Evolutionary conservation across 2,113 vertebrate genomes (phyloP).

Genomic region (Nipponia nippon): DNA sequence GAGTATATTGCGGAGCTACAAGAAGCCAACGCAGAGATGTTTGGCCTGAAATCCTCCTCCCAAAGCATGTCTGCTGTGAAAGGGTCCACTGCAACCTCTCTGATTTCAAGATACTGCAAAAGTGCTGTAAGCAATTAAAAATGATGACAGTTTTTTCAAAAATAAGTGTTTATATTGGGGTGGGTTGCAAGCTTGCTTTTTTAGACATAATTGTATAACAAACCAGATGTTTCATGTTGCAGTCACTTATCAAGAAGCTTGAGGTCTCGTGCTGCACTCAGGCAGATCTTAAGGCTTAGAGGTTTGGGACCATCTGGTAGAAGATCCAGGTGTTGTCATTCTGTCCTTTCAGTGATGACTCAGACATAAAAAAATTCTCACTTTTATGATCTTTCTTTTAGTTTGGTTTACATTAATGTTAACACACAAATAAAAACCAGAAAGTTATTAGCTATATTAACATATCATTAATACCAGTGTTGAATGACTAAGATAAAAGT

Average conservation of each 20-base stretch:
- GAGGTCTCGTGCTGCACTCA: not conserved
- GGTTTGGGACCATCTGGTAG: not conserved
- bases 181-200: not conserved
- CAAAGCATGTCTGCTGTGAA: not conserved
- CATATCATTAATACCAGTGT: not conserved
- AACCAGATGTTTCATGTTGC: not conserved
- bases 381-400: not conserved
- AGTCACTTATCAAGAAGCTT: not conserved
- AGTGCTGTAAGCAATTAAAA: not conserved
- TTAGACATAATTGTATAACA: not conserved
- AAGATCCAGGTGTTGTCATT: not conserved
- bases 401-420: not conserved
- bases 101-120: not conserved
- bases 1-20: not conserved
- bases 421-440: not conserved
- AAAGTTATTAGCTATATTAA: not conserved
- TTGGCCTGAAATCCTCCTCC: not conserved
- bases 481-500: not conserved
- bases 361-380: not conserved
- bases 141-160: not conserved
- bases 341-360: not conserved
- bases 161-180: not conserved
- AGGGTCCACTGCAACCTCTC: not conserved
- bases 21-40: not conserved
- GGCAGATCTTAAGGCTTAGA: not conserved